Percentiles rank a stretch among this genome's conserved stretches.
Evolutionary conservation across 2,888 invertebrate genomes (phyloP).

Genomic region (Apamea monoglypha): DNA sequence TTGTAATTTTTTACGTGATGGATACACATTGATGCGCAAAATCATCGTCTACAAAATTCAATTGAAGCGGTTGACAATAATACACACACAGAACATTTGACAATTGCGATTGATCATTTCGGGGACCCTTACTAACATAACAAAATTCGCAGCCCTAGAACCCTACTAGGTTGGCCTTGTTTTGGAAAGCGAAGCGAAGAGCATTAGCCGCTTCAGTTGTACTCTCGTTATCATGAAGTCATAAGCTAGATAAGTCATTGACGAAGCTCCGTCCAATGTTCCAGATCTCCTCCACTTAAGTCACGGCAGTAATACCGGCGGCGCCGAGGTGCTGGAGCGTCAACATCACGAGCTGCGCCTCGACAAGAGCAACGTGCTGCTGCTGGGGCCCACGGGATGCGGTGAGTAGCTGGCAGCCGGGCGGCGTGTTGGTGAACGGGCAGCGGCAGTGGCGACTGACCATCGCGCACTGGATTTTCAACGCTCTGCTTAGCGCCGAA

Average conservation of each 20-base stretch:
- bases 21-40: neutral
- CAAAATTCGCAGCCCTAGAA: neutral
- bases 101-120: neutral
- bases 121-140: neutral
- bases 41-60: neutral
- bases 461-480: too few relatives aligned
- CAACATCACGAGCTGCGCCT: constrained; percentile 95
- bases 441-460: neutral
- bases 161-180: too few relatives aligned
- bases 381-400: constrained; percentile 99
- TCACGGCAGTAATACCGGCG: constrained; percentile 85
- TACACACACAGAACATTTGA: neutral
- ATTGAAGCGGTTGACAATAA: neutral
- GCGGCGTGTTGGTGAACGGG: neutral
- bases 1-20: neutral
- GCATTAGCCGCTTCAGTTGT: neutral
- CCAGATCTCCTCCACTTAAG: constrained; percentile 96
- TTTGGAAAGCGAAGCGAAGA: neutral
- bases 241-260: neutral
- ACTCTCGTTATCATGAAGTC: neutral
- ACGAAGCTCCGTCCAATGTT: constrained; percentile 2
- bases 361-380: constrained; percentile 98
- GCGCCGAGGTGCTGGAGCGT: constrained; percentile 95
- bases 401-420: constrained; percentile 89
- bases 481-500: too few relatives aligned